Evolutionary conservation across 2,888 invertebrate species (phyloP).

Genomic region (Cybosia mesomella): DNA sequence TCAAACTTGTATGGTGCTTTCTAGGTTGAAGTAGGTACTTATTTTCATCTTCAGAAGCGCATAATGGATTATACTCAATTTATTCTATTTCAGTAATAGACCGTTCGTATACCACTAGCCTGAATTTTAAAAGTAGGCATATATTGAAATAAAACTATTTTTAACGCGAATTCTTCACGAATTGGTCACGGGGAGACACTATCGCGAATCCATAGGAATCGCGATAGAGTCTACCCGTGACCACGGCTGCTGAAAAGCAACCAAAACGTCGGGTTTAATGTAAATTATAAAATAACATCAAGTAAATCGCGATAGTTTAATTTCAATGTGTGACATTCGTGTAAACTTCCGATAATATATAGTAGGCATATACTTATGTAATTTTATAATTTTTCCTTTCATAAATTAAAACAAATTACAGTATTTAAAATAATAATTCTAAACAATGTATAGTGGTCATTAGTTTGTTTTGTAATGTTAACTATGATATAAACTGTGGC

Average conservation of each 20-base stretch:
- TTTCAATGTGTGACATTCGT: too few species aligned
- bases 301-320: too few species aligned
- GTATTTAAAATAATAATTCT: background rate
- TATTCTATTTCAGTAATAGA: background rate
- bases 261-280: too few species aligned
- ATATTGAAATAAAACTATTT: too few species aligned
- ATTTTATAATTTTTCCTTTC: background rate
- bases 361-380: too few species aligned
- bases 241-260: too few species aligned
- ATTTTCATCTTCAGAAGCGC: conserved; percentile 21
- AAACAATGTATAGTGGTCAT: background rate
- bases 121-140: background rate
- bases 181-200: too few species aligned
- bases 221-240: too few species aligned
- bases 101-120: background rate
- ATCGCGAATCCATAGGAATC: too few species aligned
- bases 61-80: background rate
- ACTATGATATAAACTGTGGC: background rate
- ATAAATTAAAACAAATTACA: background rate
- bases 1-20: conserved; percentile 66
- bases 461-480: background rate
- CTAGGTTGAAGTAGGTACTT: conserved; percentile 63
- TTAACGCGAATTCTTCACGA: too few species aligned
- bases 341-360: too few species aligned
- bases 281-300: too few species aligned